These are phyloP conservation scores for Cinclus cinclus DNA, from an alignment of 2,113 vertebrate species.

Conservation along the genomic window DNA sequence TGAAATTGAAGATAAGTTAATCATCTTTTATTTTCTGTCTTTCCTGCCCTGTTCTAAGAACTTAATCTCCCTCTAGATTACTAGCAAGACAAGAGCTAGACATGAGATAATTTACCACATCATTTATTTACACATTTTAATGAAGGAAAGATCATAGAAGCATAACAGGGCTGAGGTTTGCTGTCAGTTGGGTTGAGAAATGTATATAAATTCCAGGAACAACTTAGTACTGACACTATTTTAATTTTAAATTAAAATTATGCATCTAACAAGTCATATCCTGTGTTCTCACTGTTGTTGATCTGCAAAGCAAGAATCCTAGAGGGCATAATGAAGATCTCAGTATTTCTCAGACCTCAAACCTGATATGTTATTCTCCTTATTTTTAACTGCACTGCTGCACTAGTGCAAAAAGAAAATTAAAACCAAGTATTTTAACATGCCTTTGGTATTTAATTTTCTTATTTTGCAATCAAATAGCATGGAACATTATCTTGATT, in stretches of 20 bases:
- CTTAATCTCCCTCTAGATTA: constrained; percentile 47
- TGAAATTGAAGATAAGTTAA: constrained; percentile 40
- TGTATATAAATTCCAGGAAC: constrained; percentile 26
- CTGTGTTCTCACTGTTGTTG: constrained; percentile 27
- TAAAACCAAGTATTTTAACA: background rate
- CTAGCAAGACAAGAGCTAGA: constrained; percentile 55
- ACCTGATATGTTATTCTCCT: background rate
- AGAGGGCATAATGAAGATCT: background rate
- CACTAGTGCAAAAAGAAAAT: background rate
- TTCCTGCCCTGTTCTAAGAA: constrained; percentile 52
- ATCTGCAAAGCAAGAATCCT: constrained; percentile 18
- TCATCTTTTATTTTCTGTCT: constrained; percentile 20
- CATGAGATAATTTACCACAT: constrained; percentile 62
- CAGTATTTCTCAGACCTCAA: background rate
- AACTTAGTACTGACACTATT: background rate
- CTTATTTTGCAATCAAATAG: background rate
- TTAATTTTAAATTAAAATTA: constrained; percentile 63
- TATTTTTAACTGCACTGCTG: background rate
- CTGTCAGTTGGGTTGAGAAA: constrained; percentile 38
- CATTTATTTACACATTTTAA: constrained; percentile 65
- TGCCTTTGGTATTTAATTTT: background rate
- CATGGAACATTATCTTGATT: background rate
- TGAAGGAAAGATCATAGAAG: constrained; percentile 34
- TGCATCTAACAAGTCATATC: constrained; percentile 17
- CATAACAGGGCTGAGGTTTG: constrained; percentile 23